Evolutionary conservation across 2,113 vertebrate species (phyloP).

Genomic region (Pleuronectes platessa): DNA sequence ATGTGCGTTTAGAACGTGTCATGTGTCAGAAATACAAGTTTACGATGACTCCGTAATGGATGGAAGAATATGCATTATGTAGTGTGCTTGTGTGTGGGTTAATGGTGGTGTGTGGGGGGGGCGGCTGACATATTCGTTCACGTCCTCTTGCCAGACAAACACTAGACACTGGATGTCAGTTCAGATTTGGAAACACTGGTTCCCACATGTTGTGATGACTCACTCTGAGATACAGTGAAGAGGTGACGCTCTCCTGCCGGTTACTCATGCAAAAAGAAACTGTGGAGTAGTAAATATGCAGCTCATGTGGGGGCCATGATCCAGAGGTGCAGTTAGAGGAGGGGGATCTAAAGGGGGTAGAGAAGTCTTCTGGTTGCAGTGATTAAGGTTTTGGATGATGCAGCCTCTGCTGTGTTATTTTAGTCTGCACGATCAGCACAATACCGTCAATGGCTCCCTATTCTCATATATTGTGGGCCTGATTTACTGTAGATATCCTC

Average conservation of each 20-base stretch:
- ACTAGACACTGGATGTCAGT: not conserved
- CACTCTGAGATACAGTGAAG: constrained; percentile 2
- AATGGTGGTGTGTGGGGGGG: not conserved
- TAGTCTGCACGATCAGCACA: constrained; percentile 5
- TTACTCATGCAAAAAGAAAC: constrained; percentile 14
- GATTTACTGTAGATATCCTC: not conserved
- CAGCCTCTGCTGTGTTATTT: not conserved
- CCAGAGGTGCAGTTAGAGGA: not conserved
- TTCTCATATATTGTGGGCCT: no score
- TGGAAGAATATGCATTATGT: not conserved
- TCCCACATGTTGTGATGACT: constrained; percentile 42
- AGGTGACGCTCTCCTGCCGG: not conserved
- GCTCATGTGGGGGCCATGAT: no score
- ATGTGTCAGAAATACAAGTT: constrained; percentile 3
- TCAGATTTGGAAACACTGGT: constrained; percentile 1
- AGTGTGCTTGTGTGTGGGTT: constrained; percentile 1
- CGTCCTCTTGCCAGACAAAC: constrained; percentile 6
- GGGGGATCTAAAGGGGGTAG: not conserved
- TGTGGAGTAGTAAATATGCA: not conserved
- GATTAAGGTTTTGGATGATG: not conserved
- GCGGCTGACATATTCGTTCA: constrained; percentile 8
- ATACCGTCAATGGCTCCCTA: no score
- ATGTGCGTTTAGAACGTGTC: constrained; percentile 6
- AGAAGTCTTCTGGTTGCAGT: not conserved
- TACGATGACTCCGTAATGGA: not conserved